Conservation (phyloP, 2,113 vertebrate genomes). For the Xiphophorus couchianus region DNA sequence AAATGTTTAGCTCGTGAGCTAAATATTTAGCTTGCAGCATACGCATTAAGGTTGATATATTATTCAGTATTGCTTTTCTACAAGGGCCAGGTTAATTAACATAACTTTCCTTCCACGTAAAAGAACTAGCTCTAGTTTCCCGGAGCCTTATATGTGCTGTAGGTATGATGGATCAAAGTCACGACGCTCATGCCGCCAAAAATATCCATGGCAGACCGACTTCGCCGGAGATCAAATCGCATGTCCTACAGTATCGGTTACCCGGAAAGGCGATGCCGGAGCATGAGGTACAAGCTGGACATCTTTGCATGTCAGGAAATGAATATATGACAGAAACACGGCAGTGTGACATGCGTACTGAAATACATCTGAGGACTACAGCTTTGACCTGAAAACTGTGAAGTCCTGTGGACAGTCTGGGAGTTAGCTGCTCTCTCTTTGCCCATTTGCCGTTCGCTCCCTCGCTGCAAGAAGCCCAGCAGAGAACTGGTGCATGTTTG, state of each 20-base stretch:
- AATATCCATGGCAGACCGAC: neutral
- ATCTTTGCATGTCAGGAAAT: neutral
- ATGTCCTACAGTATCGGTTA: neutral
- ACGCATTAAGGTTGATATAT: no score
- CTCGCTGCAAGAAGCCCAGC: slow-evolving; percentile 37
- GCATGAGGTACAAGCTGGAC: neutral
- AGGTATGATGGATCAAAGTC: no score
- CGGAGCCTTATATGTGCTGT: neutral
- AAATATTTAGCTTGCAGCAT: no score
- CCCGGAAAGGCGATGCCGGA: neutral
- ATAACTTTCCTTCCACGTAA: no score
- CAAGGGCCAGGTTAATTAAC: no score
- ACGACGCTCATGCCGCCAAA: neutral
- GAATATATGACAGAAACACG: neutral
- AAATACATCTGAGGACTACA: slow-evolving; percentile 12
- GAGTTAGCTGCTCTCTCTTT: slow-evolving; percentile 36
- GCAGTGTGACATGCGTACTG: neutral
- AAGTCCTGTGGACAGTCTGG: slow-evolving; percentile 36
- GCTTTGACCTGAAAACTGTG: slow-evolving; percentile 50
- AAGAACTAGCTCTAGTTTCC: no score
- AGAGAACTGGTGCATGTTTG: slow-evolving; percentile 52
- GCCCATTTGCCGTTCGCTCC: slow-evolving; percentile 37
- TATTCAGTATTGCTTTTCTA: no score
- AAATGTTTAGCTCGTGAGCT: no score
- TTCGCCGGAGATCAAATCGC: neutral